Evolutionary conservation across 2,113 vertebrate genomes (phyloP).

Genomic region (Gasterosteus nipponicus): DNA sequence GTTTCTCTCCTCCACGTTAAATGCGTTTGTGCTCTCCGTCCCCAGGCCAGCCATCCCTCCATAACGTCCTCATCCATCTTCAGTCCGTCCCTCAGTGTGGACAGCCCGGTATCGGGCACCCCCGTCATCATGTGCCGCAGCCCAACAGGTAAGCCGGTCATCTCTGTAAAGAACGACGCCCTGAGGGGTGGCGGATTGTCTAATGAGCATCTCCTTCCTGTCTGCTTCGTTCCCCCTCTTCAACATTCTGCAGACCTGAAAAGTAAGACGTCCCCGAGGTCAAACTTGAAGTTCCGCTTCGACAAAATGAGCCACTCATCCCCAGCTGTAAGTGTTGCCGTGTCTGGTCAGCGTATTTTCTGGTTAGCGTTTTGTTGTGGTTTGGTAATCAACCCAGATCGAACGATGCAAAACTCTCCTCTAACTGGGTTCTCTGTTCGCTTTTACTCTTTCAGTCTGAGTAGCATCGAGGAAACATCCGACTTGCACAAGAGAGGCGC

Average conservation of each 20-base stretch:
- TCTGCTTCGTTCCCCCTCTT: background rate
- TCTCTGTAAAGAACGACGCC: background rate
- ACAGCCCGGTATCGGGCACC: conserved; percentile 84
- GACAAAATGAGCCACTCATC: conserved; percentile 93
- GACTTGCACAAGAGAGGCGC: conserved; percentile 45
- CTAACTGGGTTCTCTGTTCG: conserved; percentile 8
- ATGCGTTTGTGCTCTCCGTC: background rate
- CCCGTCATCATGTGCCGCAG: conserved; percentile 94
- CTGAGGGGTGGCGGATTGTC: background rate
- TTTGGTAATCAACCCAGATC: background rate
- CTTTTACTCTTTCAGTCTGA: background rate
- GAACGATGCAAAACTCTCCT: conserved; percentile 10
- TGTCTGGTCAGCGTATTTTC: background rate
- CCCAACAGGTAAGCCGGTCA: conserved; percentile 85
- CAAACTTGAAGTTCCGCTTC: conserved; percentile 96
- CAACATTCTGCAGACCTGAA: conserved; percentile 83
- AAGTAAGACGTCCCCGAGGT: conserved; percentile 92
- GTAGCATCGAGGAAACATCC: background rate
- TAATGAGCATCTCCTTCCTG: background rate
- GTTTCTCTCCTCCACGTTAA: background rate
- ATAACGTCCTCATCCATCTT: conserved; percentile 87
- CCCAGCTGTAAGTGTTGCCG: conserved; percentile 81
- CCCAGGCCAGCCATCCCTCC: conserved; percentile 84
- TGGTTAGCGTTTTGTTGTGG: background rate
- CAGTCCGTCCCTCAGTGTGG: conserved; percentile 83